A percentile compares a stretch with the other conserved stretches of the same genome.
These are phyloP conservation scores for Tenebrosternarchus preto DNA, from an alignment of 2,113 vertebrate genomes.

Conservation along the genomic window DNA sequence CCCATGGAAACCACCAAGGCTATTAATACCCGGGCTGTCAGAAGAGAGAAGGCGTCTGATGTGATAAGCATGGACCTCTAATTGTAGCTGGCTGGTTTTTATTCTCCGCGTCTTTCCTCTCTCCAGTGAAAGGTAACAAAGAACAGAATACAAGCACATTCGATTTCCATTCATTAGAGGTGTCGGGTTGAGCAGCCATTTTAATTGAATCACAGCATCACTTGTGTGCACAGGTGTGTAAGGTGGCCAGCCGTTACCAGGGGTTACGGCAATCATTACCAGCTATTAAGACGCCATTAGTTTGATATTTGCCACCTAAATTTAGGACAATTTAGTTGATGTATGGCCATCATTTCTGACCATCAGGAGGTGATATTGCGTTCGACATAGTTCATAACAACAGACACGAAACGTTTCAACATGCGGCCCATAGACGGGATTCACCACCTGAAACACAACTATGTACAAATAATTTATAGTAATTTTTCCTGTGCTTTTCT, in stretches of 20 bases:
- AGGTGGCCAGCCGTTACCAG: slow-evolving; percentile 36
- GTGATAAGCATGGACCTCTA: slow-evolving; percentile 61
- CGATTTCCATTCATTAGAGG: slow-evolving; percentile 13
- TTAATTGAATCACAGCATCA: slow-evolving; percentile 38
- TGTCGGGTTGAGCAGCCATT: slow-evolving; percentile 19
- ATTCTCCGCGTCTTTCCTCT: slow-evolving; percentile 53
- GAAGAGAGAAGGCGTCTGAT: slow-evolving; percentile 62
- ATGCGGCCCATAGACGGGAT: not conserved
- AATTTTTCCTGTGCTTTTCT: not conserved
- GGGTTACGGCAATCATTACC: slow-evolving; percentile 43
- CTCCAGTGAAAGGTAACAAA: slow-evolving; percentile 59
- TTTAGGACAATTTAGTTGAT: slow-evolving; percentile 56
- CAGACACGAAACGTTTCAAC: slow-evolving; percentile 2
- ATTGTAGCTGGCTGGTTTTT: slow-evolving; percentile 68
- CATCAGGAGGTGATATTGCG: slow-evolving; percentile 40
- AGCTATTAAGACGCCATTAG: slow-evolving; percentile 54
- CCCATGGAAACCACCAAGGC: slow-evolving; percentile 74
- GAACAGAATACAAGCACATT: slow-evolving; percentile 31
- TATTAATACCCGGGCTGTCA: slow-evolving; percentile 72
- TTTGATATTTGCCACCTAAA: slow-evolving; percentile 52
- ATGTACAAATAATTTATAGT: not conserved
- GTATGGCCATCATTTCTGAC: slow-evolving; percentile 49
- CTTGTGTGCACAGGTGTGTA: slow-evolving; percentile 20
- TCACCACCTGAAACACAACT: slow-evolving; percentile 1
- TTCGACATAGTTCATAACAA: slow-evolving; percentile 16